These are phyloP conservation scores for Norana najaformis DNA, from an alignment of 2,888 invertebrate genomes.

Conservation along the genomic window DNA sequence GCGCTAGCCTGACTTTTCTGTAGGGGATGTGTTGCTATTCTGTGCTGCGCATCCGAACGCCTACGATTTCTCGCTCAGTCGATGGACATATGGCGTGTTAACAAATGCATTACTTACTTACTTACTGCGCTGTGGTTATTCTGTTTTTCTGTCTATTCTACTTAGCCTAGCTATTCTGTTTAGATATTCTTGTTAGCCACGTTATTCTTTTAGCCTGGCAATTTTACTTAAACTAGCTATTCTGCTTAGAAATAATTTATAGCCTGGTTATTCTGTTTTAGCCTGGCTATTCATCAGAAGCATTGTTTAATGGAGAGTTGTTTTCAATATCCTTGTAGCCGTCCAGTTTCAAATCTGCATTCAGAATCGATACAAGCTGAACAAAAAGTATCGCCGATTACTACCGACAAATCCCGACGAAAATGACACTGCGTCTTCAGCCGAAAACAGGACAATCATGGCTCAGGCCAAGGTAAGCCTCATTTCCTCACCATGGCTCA, in stretches of 20 bases:
- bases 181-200: neutral
- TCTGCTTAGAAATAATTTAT: neutral
- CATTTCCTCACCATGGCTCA: too few species aligned
- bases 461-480: slow-evolving; percentile 48
- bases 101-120: too few species aligned
- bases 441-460: slow-evolving; percentile 37
- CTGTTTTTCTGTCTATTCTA: too few species aligned
- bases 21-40: too few species aligned
- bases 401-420: slow-evolving; percentile 29
- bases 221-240: neutral
- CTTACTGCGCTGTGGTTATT: too few species aligned
- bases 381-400: slow-evolving; percentile 60
- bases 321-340: slow-evolving; percentile 48
- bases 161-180: neutral
- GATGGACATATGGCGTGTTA: too few species aligned
- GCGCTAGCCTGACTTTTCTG: neutral
- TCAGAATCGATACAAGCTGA: slow-evolving; percentile 63
- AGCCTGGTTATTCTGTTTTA: neutral
- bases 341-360: slow-evolving; percentile 62
- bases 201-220: neutral
- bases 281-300: neutral
- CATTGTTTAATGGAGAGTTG: neutral
- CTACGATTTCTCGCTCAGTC: too few species aligned
- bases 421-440: slow-evolving; percentile 32
- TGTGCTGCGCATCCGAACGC: neutral